Conservation (phyloP, 2,113 vertebrate genomes). For the Indicator maculatus region DNA sequence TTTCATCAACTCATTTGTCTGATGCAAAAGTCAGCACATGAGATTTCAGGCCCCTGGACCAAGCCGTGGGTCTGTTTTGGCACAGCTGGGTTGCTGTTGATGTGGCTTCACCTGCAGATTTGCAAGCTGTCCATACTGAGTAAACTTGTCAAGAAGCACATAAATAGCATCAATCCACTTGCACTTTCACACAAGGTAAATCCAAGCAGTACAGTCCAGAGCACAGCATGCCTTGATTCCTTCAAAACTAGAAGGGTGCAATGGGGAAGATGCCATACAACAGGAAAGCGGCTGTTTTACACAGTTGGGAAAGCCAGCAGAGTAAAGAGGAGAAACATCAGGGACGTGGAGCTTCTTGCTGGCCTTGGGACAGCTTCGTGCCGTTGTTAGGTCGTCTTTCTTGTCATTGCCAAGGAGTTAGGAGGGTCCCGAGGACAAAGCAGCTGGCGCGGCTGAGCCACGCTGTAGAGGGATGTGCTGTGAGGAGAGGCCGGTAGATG, state of each 20-base stretch:
- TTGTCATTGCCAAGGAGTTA: rapidly evolving
- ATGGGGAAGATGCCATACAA: rapidly evolving
- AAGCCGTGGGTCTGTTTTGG: background rate
- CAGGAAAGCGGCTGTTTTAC: background rate
- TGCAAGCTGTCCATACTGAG: background rate
- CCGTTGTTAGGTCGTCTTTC: rapidly evolving
- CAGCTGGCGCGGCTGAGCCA: background rate
- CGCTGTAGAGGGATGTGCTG: background rate
- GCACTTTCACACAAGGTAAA: background rate
- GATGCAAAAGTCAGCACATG: rapidly evolving
- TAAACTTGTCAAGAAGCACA: background rate
- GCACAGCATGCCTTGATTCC: rapidly evolving
- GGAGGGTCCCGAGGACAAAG: background rate
- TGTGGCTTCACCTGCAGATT: background rate
- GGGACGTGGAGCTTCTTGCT: background rate
- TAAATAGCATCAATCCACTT: background rate
- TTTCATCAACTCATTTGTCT: background rate
- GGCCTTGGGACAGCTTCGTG: rapidly evolving
- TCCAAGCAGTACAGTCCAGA: background rate
- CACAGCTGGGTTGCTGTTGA: background rate
- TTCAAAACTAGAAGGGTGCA: background rate
- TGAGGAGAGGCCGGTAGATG: background rate
- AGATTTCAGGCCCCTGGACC: background rate
- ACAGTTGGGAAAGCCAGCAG: rapidly evolving
- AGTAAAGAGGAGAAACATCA: too few relatives aligned